phyloP scores from a whole-genome alignment of 2,113 vertebrate genomes.

The Phoenicopterus ruber region DNA sequence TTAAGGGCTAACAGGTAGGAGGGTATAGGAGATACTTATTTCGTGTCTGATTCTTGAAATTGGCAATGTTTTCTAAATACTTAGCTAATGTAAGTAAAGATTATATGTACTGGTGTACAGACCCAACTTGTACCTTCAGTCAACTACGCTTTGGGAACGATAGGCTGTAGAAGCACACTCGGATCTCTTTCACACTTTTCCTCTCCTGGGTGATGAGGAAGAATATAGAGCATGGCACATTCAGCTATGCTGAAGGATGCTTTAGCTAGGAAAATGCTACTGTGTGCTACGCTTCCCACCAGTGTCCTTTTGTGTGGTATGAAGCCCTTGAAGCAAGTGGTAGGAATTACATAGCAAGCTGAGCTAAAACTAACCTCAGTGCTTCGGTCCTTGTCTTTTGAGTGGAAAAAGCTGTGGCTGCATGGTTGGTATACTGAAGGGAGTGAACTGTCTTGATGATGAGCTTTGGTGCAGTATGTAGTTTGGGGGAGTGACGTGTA shows the following conservation, averaged over 20 bases:
- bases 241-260: not conserved
- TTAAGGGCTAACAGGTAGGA: not conserved
- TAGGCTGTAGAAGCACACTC: not conserved
- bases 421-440: not conserved
- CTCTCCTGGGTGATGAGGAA: not conserved
- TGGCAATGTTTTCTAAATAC: not conserved
- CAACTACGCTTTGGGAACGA: accelerated
- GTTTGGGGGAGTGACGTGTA: not conserved
- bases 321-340: not conserved
- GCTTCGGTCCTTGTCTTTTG: not conserved
- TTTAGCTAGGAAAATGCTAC: not conserved
- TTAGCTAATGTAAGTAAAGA: not conserved
- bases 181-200: not conserved
- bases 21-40: not conserved
- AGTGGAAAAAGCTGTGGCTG: not conserved
- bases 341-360: not conserved
- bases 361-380: not conserved
- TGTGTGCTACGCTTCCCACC: not conserved
- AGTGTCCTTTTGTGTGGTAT: not conserved
- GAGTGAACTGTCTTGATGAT: not conserved
- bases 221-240: not conserved
- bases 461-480: not conserved
- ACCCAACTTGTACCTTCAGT: not conserved
- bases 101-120: not conserved
- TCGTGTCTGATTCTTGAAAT: not conserved